These are phyloP conservation scores for Drosophila buzzatii DNA, from an alignment of 2,888 invertebrate genomes.

Conservation along the genomic window DNA sequence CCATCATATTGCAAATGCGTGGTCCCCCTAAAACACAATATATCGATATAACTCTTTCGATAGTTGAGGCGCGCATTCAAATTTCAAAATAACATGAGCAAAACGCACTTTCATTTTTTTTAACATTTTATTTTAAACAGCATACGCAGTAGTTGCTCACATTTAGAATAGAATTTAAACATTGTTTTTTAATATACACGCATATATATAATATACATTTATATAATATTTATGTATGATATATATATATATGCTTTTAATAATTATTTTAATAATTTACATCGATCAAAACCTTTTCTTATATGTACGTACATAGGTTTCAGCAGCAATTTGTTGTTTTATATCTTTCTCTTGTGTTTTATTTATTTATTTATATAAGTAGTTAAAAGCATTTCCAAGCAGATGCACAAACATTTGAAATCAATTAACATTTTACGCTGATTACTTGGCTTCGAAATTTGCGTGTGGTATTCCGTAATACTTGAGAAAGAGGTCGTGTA, in stretches of 20 bases:
- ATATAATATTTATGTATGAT: slow-evolving; percentile 55
- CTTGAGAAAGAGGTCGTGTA: slow-evolving; percentile 60
- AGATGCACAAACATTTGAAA: slow-evolving; percentile 54
- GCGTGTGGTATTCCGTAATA: slow-evolving; percentile 61
- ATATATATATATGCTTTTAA: slow-evolving; percentile 71
- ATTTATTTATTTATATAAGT: slow-evolving; percentile 37
- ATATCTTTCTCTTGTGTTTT: slow-evolving; percentile 31
- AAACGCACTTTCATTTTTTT: slow-evolving; percentile 1
- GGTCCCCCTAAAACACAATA: slow-evolving; percentile 21
- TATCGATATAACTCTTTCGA: slow-evolving; percentile 21
- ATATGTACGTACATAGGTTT: slow-evolving; percentile 47
- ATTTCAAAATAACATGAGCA: neutral
- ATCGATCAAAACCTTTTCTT: slow-evolving; percentile 69
- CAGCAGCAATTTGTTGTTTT: slow-evolving; percentile 45
- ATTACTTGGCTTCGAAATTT: slow-evolving; percentile 43
- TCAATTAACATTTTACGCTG: slow-evolving; percentile 40
- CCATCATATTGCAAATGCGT: neutral
- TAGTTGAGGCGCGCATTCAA: slow-evolving; percentile 18
- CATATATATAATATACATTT: slow-evolving; percentile 58
- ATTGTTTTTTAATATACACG: slow-evolving; percentile 67
- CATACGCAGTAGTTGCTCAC: slow-evolving; percentile 77
- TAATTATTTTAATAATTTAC: slow-evolving; percentile 78
- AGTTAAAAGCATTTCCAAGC: slow-evolving; percentile 78
- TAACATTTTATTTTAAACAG: slow-evolving; percentile 80
- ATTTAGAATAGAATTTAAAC: slow-evolving; percentile 80